phyloP scores from a whole-genome alignment of 2,113 vertebrate genomes.

The Lipophrys pholis region DNA sequence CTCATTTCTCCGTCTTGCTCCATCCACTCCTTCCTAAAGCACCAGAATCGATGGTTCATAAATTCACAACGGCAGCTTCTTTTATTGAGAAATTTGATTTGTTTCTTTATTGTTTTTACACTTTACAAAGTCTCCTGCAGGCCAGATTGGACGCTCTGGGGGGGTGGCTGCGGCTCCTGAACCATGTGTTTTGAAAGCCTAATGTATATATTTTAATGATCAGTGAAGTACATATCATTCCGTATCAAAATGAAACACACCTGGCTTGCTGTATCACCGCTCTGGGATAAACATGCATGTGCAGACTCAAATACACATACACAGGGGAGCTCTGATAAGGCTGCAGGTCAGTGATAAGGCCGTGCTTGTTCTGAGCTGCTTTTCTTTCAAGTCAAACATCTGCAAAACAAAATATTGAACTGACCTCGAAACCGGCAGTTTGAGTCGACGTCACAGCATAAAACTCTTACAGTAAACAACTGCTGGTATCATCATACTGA shows the following conservation, averaged over 20 bases:
- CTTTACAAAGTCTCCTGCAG: too few species aligned
- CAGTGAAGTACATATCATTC: too few species aligned
- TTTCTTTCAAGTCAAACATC: slow-evolving; percentile 54
- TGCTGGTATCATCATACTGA: neutral
- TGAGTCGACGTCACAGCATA: neutral
- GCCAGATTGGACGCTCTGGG: too few species aligned
- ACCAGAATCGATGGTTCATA: too few species aligned
- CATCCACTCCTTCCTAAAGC: too few species aligned
- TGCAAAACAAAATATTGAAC: slow-evolving; percentile 31
- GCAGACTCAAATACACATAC: slow-evolving; percentile 21
- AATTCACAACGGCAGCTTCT: too few species aligned
- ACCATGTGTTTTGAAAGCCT: too few species aligned
- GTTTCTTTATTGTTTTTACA: too few species aligned
- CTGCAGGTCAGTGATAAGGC: slow-evolving; percentile 66
- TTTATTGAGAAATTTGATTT: too few species aligned
- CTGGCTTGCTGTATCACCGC: neutral
- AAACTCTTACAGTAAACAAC: neutral
- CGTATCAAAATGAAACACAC: neutral
- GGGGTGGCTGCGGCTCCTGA: too few species aligned
- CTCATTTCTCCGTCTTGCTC: too few species aligned
- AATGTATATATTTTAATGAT: too few species aligned
- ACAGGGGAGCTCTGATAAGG: slow-evolving; percentile 56
- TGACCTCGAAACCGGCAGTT: slow-evolving; percentile 9
- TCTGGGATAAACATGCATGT: slow-evolving; percentile 1
- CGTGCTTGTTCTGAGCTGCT: slow-evolving; percentile 53